These are phyloP conservation scores for Melanostoma mellinum DNA, from an alignment of 2,888 invertebrate species.

Conservation along the genomic window DNA sequence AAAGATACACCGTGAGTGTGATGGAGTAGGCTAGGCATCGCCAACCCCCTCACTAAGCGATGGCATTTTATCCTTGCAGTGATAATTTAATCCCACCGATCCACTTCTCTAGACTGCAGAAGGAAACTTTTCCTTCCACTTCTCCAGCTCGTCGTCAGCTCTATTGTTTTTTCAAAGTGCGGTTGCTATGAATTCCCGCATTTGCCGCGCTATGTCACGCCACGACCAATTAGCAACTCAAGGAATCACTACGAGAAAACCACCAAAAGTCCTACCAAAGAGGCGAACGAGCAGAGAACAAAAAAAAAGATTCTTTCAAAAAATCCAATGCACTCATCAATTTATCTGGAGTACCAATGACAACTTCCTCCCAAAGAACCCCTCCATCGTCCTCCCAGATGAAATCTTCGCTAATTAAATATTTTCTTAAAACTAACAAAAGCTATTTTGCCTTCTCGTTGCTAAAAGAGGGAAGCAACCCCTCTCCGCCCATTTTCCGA, in stretches of 20 bases:
- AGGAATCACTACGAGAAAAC: constrained; percentile 60
- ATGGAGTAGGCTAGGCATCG: constrained; percentile 40
- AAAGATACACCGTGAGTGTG: constrained; percentile 55
- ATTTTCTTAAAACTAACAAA: constrained; percentile 72
- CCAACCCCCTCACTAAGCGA: constrained; percentile 58
- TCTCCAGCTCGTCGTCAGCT: background rate
- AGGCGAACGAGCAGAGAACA: constrained; percentile 9
- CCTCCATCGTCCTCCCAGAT: constrained; percentile 26
- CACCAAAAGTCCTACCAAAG: constrained; percentile 49
- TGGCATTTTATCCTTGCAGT: constrained; percentile 70
- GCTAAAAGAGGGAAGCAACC: constrained; percentile 15
- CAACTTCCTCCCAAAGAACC: constrained; percentile 45
- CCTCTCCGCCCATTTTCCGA: constrained; percentile 7
- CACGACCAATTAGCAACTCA: constrained; percentile 67
- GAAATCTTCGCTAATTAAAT: constrained; percentile 70
- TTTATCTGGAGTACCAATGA: constrained; percentile 68
- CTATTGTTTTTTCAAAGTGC: constrained; percentile 57
- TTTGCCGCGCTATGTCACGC: constrained; percentile 33
- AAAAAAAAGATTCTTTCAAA: constrained; percentile 22
- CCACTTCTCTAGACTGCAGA: constrained; percentile 26
- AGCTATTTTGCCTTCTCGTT: constrained; percentile 37
- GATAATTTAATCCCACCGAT: constrained; percentile 71
- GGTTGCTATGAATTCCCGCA: constrained; percentile 53
- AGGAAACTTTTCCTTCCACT: constrained; percentile 27
- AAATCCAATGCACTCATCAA: constrained; percentile 69